These are phyloP conservation scores for Zosterops lateralis DNA, from an alignment of 2,113 vertebrate species.

Conservation along the genomic window DNA sequence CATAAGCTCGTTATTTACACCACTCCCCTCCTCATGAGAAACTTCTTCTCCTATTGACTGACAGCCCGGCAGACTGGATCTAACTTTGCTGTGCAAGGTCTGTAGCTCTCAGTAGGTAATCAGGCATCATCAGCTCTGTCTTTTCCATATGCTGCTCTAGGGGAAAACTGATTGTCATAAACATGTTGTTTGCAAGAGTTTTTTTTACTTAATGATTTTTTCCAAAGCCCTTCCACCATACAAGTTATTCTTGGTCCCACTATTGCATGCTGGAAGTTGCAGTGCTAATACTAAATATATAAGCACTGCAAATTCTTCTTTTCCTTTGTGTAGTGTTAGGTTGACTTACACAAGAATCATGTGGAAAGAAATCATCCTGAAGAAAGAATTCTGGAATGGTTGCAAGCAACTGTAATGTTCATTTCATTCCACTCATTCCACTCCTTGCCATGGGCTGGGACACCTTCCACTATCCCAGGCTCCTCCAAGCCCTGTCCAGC, in stretches of 20 bases:
- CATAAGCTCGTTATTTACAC: neutral
- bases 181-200: neutral
- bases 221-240: accelerated
- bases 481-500: neutral
- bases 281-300: neutral
- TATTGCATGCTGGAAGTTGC: neutral
- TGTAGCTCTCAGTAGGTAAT: neutral
- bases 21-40: neutral
- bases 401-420: neutral
- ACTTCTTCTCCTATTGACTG: neutral
- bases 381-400: neutral
- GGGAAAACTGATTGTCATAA: neutral
- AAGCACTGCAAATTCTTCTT: neutral
- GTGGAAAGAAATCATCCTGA: neutral
- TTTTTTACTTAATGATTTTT: neutral
- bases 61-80: neutral
- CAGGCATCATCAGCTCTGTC: neutral
- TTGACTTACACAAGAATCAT: neutral
- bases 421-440: neutral
- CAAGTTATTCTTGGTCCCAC: neutral
- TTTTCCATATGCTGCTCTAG: neutral
- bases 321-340: neutral
- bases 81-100: neutral
- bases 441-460: accelerated
- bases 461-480: accelerated